Conservation (phyloP, 2,113 vertebrate genomes). For the Crotalus helleri region DNA sequence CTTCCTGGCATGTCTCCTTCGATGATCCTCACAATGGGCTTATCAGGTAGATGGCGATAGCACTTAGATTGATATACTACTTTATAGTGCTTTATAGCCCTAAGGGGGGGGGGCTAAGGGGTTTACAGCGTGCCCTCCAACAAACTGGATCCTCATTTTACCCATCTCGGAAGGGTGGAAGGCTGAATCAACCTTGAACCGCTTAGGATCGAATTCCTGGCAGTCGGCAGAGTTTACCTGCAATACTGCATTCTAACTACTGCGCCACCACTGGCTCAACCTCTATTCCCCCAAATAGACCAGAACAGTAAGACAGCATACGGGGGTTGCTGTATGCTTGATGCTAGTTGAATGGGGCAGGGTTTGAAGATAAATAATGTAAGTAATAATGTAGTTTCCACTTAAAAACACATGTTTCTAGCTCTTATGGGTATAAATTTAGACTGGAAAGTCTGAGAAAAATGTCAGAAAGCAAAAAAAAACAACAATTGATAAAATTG, state of each 20-base stretch:
- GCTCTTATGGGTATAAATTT: background rate
- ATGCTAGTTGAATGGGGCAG: background rate
- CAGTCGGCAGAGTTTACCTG: background rate
- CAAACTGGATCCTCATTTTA: background rate
- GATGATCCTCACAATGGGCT: conserved; percentile 84
- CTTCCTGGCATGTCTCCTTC: conserved; percentile 85
- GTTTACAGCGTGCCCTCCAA: background rate
- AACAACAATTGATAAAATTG: background rate
- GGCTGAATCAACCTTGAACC: background rate
- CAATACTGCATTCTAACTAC: background rate
- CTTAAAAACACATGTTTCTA: background rate
- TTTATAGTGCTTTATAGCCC: background rate
- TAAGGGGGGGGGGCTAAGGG: too few species aligned
- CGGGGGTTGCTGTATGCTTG: background rate
- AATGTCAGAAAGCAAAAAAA: background rate
- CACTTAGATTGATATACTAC: background rate
- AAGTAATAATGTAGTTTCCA: background rate
- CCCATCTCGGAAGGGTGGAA: background rate
- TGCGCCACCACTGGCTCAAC: background rate
- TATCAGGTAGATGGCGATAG: conserved; percentile 79
- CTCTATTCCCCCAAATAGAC: background rate
- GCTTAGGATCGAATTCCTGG: background rate
- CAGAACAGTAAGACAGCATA: background rate
- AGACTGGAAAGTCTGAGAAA: background rate
- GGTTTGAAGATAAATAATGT: background rate